Base-by-base conservation (phyloP, 1,140 invertebrate genomes). In the Calephelis nemesis region DNA sequence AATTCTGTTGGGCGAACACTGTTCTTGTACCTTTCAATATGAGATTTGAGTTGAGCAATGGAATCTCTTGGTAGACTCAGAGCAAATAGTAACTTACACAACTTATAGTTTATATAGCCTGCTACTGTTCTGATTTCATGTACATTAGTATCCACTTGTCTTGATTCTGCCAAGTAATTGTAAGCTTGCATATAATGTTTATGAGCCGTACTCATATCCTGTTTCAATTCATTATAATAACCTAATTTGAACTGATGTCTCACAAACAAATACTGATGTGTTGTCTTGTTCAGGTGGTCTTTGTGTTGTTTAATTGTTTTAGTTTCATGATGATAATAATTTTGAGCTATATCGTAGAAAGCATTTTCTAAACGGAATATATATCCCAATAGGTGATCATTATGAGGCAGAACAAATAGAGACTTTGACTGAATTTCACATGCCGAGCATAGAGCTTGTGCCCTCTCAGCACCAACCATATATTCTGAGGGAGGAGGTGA, bases 221-320 rank as follows among this genome's bases (percentile, higher is more conserved):
- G 97, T 78, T 96, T 96, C 60, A 99, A 88, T 92, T 99, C 98
- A 90, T 97, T 97, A 52, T 98, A 95, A 92, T 98, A 99, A n/a
- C 96, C 99, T 83, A 99, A 95, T 93, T 99, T 99, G 83, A 99
- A 99, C 78, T 98, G 97, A 93, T 99, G 98, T 30, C 98, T 92
- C 5, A 99, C 97, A 93, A 97, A 98, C 15, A 99, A 92, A 76
- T 97, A 96, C 81, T 97, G 96, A 92, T 99, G 98, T 12, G 95
- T 96, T 10, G 95, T 97, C 92, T 98, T 98, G 78, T 98, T 98
- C 10, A 99, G 93, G 79, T 98, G 96, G 83, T 99, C 98, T 74
- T 96, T 93, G 87, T 99, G 97, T 49, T 94, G 94, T 87, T 98
- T 97, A 7, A 99, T 95, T 65, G 95, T 94, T 79, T 96, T 95